Evolutionary conservation across 2,113 vertebrate genomes (phyloP).

Genomic region (Gila orcuttii): DNA sequence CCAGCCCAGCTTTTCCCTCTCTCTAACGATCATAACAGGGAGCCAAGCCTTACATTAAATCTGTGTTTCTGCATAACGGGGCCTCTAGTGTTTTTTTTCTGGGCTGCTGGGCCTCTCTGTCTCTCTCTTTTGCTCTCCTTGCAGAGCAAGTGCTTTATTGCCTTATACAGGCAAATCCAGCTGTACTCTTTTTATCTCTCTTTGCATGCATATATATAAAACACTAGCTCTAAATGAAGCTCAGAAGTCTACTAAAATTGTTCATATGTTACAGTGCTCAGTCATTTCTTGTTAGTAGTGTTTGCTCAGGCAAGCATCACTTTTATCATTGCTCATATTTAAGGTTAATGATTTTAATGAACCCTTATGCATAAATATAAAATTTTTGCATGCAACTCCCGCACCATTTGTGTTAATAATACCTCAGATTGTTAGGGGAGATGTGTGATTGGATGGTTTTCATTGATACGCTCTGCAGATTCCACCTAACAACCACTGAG

Average conservation of each 20-base stretch:
- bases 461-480: background rate
- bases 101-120: slow-evolving; percentile 65
- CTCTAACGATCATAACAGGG: slow-evolving; percentile 69
- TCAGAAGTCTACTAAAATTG: background rate
- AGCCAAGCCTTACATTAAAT: slow-evolving; percentile 80
- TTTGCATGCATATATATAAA: slow-evolving; percentile 56
- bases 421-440: background rate
- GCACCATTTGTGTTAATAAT: background rate
- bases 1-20: slow-evolving; percentile 78
- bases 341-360: background rate
- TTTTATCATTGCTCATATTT: background rate
- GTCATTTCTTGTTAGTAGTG: background rate
- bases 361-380: background rate
- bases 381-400: background rate
- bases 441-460: background rate
- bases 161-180: slow-evolving; percentile 59
- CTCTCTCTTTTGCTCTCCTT: slow-evolving; percentile 58
- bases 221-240: slow-evolving; percentile 60
- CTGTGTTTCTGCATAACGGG: slow-evolving; percentile 79
- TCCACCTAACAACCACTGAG: background rate
- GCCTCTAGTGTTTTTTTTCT: slow-evolving; percentile 67
- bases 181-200: slow-evolving; percentile 27
- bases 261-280: background rate
- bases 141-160: slow-evolving; percentile 64
- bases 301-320: slow-evolving; percentile 2